Evolutionary conservation across 1,140 invertebrate genomes (phyloP).

Genomic region (Cylas formicarius): DNA sequence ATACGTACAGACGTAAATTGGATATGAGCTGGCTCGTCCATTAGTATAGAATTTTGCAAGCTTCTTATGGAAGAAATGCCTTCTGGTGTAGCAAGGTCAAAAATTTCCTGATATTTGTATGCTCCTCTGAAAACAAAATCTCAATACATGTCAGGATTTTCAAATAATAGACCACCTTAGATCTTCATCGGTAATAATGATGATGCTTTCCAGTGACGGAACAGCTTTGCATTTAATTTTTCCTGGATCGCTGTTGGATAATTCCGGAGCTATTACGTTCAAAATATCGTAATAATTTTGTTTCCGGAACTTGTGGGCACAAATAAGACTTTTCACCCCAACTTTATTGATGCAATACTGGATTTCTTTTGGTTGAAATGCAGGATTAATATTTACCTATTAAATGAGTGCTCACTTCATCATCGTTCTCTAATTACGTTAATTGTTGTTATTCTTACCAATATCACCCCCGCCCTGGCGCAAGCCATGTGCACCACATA

Average conservation of each 20-base stretch:
- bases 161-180: conserved; percentile 21
- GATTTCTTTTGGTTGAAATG: conserved; percentile 69
- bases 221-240: conserved; percentile 35
- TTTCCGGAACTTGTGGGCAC: conserved; percentile 55
- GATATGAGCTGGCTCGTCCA: conserved; percentile 66
- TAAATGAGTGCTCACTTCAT: conserved; percentile 10
- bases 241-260: conserved; percentile 40
- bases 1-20: conserved; percentile 73
- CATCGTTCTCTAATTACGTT: no score
- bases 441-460: conserved; percentile 47
- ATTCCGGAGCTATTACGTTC: conserved; percentile 45
- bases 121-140: conserved; percentile 48
- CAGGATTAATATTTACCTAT: conserved; percentile 78
- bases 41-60: conserved; percentile 48
- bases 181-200: conserved; percentile 26
- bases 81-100: conserved; percentile 37
- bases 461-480: conserved; percentile 71
- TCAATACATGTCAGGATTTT: not conserved
- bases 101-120: conserved; percentile 52
- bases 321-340: conserved; percentile 62
- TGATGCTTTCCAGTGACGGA: conserved; percentile 29
- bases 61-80: conserved; percentile 39
- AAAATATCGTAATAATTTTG: conserved; percentile 70
- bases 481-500: conserved; percentile 68
- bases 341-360: conserved; percentile 76